Evolutionary conservation across 2,888 invertebrate genomes (phyloP), one percentile per base, ranked within the genome.

Genomic region (Chloromyia formosa): DNA sequence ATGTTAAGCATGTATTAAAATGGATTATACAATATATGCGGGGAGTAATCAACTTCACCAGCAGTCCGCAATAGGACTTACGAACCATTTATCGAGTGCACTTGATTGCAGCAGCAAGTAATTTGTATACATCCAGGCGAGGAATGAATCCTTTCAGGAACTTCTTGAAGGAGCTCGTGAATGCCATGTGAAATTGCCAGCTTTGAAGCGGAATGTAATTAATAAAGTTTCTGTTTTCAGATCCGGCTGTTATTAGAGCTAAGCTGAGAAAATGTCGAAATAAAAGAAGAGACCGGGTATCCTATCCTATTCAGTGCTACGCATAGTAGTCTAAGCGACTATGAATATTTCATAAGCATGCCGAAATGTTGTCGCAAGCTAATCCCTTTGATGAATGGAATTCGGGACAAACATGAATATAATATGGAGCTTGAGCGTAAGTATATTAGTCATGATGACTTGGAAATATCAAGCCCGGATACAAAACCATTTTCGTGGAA

Each of bases 351-450:
- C 60, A 61, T 27, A 61, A 61, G 23, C 23, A 27, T 27, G 27
- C 20, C 27, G 20, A 27, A 61, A 61, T 18, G 27, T 27, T 61
- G 60, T 61, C 60, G 27, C 16, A 23, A n/a, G 23, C 60, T 61
- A 58, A 58, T 58, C 58, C 60, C 27, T 61, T 61, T 61, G 60
- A 61, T 61, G 60, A 27, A 61, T 61, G 20, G 60, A 27, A 61
- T 61, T 20, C 27, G 2, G 4, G 23, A n/a, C 60, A 27, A 61
- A 61, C 23, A 61, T 61, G 27, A 61, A 27, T 61, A 27, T 27
- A 23, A 27, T 27, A 27, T 49, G 16, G 49, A 35, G 27, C 27
- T 49, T 2, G 49, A 49, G 16, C 49, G 3, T 12, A 49, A 49
- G 49, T n/a, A 49, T 49, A 49, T 49, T n/a, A 49, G 2, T 49